Percentiles rank a stretch among this genome's conserved stretches.
Evolutionary conservation across 1,140 invertebrate species (phyloP).

Genomic region (Drosophila tristis): DNA sequence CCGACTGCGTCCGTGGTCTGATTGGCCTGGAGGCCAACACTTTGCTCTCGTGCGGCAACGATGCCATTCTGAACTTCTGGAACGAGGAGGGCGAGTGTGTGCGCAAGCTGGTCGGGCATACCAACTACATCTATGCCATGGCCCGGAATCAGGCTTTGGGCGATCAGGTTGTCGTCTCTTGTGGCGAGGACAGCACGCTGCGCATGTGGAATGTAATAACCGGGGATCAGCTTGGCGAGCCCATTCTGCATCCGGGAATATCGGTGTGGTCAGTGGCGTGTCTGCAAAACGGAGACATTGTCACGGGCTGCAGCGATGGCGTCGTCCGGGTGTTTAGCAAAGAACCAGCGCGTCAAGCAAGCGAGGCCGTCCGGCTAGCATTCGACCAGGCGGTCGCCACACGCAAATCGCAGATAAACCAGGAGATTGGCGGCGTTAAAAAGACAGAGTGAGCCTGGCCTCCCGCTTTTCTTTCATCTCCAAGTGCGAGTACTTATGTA

Average conservation of each 20-base stretch:
- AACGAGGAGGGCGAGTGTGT: slow-evolving; percentile 91
- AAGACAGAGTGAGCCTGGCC: slow-evolving; percentile 86
- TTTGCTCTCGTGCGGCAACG: slow-evolving; percentile 96
- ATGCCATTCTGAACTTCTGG: slow-evolving; percentile 94
- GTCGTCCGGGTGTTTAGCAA: slow-evolving; percentile 93
- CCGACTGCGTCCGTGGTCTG: slow-evolving; percentile 94
- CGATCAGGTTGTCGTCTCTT: slow-evolving; percentile 88
- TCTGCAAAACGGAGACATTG: slow-evolving; percentile 94
- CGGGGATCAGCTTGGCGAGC: slow-evolving; percentile 85
- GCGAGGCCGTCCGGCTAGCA: slow-evolving; percentile 85
- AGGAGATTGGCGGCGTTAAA: slow-evolving; percentile 91
- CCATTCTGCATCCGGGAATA: slow-evolving; percentile 92
- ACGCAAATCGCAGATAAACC: slow-evolving; percentile 83
- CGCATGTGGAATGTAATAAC: slow-evolving; percentile 90
- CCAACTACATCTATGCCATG: slow-evolving; percentile 90
- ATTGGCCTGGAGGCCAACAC: slow-evolving; percentile 88
- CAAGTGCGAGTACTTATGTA: not conserved
- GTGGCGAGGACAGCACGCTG: slow-evolving; percentile 95
- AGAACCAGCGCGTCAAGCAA: slow-evolving; percentile 88
- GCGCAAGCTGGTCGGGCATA: slow-evolving; percentile 91
- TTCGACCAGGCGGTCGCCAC: slow-evolving; percentile 90
- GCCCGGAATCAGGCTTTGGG: slow-evolving; percentile 86
- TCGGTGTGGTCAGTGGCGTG: slow-evolving; percentile 95
- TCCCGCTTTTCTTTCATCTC: not conserved
- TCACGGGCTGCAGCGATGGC: slow-evolving; percentile 95